Evolutionary conservation across 2,113 vertebrate genomes (phyloP).

Genomic region (Amia ocellicauda): DNA sequence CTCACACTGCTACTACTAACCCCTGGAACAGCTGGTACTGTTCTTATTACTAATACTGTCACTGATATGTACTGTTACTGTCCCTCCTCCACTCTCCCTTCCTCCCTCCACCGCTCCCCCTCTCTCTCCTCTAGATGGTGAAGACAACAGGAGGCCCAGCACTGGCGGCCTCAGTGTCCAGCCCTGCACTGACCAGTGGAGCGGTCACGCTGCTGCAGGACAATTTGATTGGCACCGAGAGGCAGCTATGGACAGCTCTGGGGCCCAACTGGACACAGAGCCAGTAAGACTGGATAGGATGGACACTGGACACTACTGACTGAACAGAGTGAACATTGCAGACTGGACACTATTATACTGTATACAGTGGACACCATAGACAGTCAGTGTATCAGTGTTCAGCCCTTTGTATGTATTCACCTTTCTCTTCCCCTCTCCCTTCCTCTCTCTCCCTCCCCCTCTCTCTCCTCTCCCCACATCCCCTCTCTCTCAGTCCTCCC

Average conservation of each 20-base stretch:
- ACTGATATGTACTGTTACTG: slow-evolving; percentile 15
- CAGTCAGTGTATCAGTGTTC: neutral
- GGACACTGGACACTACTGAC: slow-evolving; percentile 54
- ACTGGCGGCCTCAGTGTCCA: slow-evolving; percentile 62
- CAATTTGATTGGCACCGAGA: slow-evolving; percentile 63
- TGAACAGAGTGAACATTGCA: neutral
- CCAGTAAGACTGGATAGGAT: no score
- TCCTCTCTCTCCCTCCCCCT: slow-evolving; percentile 23
- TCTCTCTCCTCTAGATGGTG: slow-evolving; percentile 71
- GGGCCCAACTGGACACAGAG: slow-evolving; percentile 83
- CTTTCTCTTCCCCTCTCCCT: no score
- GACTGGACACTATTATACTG: neutral
- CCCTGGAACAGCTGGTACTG: neutral
- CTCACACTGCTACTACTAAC: neutral
- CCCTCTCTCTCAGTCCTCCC: slow-evolving; percentile 24
- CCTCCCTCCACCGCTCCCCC: no score
- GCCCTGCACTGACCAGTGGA: slow-evolving; percentile 70
- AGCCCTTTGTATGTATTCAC: no score
- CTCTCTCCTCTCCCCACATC: slow-evolving; percentile 6
- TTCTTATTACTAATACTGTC: slow-evolving; percentile 17
- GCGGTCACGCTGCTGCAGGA: slow-evolving; percentile 68
- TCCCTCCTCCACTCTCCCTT: no score
- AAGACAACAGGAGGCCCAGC: slow-evolving; percentile 70
- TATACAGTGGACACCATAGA: neutral
- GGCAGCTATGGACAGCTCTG: slow-evolving; percentile 70